A percentile compares a stretch with the other conserved stretches of the same genome.
Conservation (phyloP, 2,888 invertebrate genomes). For the Sinopyrophorus schimmeli region DNA sequence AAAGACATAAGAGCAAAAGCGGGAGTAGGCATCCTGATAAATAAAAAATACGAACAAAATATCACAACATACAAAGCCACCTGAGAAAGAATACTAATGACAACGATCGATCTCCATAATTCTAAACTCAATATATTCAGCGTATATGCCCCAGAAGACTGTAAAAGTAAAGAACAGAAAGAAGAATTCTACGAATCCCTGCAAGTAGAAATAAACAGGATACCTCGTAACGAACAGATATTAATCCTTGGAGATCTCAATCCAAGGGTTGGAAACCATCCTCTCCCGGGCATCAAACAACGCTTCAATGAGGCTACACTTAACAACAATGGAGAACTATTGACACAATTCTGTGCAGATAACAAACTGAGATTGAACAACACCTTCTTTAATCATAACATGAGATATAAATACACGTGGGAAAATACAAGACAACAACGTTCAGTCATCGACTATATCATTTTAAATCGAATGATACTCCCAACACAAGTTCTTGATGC, state of each 20-base stretch:
- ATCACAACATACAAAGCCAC: no score
- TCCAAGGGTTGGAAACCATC: background rate
- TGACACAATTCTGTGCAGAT: background rate
- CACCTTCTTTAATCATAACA: background rate
- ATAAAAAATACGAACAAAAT: no score
- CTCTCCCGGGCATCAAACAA: background rate
- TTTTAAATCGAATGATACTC: background rate
- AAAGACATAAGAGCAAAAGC: no score
- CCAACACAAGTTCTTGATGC: constrained; percentile 4
- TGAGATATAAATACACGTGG: constrained; percentile 4
- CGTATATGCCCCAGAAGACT: background rate
- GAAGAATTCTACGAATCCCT: constrained; percentile 1
- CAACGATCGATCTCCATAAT: no score
- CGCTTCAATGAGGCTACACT: background rate
- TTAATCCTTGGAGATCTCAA: background rate
- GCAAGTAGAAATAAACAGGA: no score
- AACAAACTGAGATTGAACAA: constrained; percentile 1
- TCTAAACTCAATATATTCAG: constrained; percentile 1
- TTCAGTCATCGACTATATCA: constrained; percentile 2
- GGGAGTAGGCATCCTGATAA: no score
- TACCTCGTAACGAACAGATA: background rate
- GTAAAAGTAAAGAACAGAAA: background rate
- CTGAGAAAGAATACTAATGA: no score
- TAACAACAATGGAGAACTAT: constrained; percentile 2
- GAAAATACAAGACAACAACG: constrained; percentile 5